phyloP scores from a whole-genome alignment of 2,888 invertebrate genomes.

The Pristionchus arcanus region DNA sequence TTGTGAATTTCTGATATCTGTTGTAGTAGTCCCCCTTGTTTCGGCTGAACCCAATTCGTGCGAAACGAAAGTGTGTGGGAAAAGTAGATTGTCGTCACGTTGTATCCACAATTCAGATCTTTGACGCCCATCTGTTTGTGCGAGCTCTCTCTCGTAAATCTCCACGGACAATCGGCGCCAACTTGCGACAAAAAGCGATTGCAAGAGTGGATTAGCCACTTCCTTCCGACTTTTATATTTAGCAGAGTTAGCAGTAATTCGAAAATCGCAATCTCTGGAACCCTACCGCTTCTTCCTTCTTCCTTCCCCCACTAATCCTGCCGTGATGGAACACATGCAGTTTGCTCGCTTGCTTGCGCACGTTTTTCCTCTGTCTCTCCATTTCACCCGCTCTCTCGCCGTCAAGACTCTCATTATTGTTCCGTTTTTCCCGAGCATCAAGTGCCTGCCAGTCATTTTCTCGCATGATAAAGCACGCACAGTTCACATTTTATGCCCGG shows the following conservation, averaged over 20 bases:
- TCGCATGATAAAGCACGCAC: background rate
- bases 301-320: background rate
- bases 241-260: background rate
- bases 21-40: background rate
- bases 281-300: background rate
- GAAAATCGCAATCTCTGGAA: background rate
- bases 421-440: background rate
- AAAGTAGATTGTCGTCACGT: background rate
- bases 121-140: background rate
- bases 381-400: background rate
- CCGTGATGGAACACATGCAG: slow-evolving; percentile 1
- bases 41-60: background rate
- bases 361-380: background rate
- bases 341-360: background rate
- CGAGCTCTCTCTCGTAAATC: background rate
- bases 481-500: background rate
- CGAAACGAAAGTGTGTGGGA: background rate
- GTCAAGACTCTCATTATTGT: background rate
- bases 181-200: background rate
- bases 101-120: background rate
- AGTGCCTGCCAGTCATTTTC: background rate
- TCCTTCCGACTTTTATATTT: too few relatives aligned
- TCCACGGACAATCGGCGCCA: background rate
- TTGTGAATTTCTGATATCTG: too few relatives aligned
- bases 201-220: too few relatives aligned